Evolutionary conservation across 2,113 vertebrate species (phyloP).

Genomic region (Paradisaea rubra): DNA sequence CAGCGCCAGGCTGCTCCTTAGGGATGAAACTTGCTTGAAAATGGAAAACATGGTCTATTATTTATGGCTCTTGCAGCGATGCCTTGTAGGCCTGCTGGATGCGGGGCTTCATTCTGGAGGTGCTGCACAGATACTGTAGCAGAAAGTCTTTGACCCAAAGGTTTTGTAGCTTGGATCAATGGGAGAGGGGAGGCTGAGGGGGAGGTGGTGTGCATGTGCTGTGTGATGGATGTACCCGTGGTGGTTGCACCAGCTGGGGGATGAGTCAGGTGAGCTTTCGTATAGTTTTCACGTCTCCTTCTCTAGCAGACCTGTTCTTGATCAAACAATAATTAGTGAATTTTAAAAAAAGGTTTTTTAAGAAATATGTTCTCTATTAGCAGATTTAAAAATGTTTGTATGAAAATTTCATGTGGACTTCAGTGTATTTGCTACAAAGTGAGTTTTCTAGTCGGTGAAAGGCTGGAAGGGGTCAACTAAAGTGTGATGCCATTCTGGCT

Average conservation of each 20-base stretch:
- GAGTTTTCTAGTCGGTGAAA: neutral
- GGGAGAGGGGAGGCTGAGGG: neutral
- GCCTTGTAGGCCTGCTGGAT: neutral
- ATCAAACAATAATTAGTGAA: neutral
- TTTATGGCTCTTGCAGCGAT: neutral
- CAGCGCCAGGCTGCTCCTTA: neutral
- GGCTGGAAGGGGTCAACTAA: neutral
- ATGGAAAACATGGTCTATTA: neutral
- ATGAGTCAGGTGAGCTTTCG: neutral
- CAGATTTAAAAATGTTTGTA: neutral
- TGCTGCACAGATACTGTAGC: neutral
- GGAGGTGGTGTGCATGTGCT: neutral
- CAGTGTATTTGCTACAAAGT: neutral
- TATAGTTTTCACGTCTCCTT: neutral
- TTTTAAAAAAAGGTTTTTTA: neutral
- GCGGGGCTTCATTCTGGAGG: neutral
- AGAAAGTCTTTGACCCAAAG: neutral
- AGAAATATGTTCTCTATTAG: neutral
- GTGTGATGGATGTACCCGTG: accelerated
- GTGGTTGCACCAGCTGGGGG: neutral
- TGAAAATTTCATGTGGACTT: neutral
- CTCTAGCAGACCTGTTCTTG: neutral
- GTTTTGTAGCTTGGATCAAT: neutral
- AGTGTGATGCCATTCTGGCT: neutral
- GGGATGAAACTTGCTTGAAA: neutral